phyloP scores from a whole-genome alignment of 2,797 vertebrate genomes.

The Chelon labrosus region DNA sequence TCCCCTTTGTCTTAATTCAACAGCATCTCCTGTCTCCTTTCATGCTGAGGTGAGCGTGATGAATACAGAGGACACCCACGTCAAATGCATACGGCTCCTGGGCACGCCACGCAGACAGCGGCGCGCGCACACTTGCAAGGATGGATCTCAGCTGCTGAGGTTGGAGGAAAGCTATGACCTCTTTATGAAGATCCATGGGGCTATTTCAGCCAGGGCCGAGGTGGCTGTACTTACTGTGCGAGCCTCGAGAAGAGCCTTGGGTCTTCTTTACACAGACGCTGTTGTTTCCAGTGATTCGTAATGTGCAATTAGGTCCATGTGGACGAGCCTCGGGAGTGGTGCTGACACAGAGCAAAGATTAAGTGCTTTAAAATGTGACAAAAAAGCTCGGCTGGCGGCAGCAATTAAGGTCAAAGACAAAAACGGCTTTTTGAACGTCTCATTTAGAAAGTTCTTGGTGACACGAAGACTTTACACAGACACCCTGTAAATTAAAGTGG shows the following conservation, averaged over 20 bases:
- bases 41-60: constrained; percentile 28
- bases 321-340: constrained; percentile 43
- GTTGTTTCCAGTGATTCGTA: constrained; percentile 52
- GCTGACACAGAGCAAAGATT: constrained; percentile 66
- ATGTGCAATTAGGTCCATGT: constrained; percentile 62
- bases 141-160: constrained; percentile 50
- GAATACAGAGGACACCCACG: constrained; percentile 31
- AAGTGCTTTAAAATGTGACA: constrained; percentile 69
- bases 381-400: constrained; percentile 55
- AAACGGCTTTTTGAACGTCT: constrained; percentile 49
- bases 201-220: constrained; percentile 47
- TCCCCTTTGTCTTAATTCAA: constrained; percentile 6
- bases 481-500: constrained; percentile 9
- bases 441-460: constrained; percentile 42
- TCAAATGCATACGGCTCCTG: constrained; percentile 14
- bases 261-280: constrained; percentile 40
- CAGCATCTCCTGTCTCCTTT: constrained; percentile 20
- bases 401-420: constrained; percentile 67
- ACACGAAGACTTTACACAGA: constrained; percentile 24
- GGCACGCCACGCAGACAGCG: background rate
- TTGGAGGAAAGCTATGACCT: constrained; percentile 39
- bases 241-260: constrained; percentile 32
- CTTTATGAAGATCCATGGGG: constrained; percentile 68
- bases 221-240: constrained; percentile 41
- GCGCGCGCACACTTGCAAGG: background rate